phyloP scores from a whole-genome alignment of 1,140 invertebrate genomes.

The Bombus sibiricus region DNA sequence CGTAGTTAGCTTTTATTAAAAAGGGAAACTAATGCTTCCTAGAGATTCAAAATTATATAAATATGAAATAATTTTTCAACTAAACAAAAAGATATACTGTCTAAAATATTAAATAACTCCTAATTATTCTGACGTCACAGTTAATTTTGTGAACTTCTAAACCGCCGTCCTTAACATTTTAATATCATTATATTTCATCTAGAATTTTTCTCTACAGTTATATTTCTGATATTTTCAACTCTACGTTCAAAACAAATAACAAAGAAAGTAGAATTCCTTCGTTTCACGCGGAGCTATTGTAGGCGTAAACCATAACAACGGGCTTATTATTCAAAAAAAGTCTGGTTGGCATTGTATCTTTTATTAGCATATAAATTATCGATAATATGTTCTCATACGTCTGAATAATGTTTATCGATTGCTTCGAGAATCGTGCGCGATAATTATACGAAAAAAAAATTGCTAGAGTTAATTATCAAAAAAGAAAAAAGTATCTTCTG shows the following conservation, averaged over 20 bases:
- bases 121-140: too few species aligned
- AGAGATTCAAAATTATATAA: too few species aligned
- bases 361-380: slow-evolving; percentile 43
- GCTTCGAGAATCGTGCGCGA: not conserved
- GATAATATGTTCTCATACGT: slow-evolving; percentile 10
- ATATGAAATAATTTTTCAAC: too few species aligned
- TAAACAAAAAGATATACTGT: too few species aligned
- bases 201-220: not conserved
- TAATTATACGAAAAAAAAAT: slow-evolving; percentile 13
- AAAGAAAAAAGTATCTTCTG: not conserved
- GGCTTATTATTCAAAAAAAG: not conserved
- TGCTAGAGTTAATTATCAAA: not conserved
- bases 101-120: too few species aligned
- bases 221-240: not conserved
- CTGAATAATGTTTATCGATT: slow-evolving; percentile 9
- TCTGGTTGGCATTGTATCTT: slow-evolving; percentile 20
- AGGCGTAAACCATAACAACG: not conserved
- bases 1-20: too few species aligned
- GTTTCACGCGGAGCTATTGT: not conserved
- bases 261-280: slow-evolving; percentile 5
- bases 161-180: too few species aligned
- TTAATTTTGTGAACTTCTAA: too few species aligned
- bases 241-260: not conserved
- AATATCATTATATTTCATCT: too few species aligned
- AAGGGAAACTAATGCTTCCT: too few species aligned